These are phyloP conservation scores for Lochmaea capreae DNA, from an alignment of 2,888 invertebrate genomes.

Conservation along the genomic window DNA sequence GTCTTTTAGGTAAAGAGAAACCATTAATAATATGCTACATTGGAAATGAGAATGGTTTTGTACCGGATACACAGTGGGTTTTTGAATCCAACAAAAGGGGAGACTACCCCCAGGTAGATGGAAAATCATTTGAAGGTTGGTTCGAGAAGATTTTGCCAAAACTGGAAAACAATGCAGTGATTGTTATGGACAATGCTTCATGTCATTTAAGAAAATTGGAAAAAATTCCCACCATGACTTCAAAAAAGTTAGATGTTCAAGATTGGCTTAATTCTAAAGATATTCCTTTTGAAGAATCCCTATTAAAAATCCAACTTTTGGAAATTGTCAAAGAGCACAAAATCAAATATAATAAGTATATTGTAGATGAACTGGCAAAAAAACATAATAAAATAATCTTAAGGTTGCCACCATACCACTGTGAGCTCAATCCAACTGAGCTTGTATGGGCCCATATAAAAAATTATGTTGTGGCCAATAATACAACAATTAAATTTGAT, in stretches of 20 bases:
- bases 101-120: constrained; percentile 28
- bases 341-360: neutral
- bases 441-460: no score
- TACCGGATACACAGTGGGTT: neutral
- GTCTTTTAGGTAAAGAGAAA: neutral
- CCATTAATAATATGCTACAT: neutral
- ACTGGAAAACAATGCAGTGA: constrained; percentile 38
- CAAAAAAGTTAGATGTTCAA: constrained; percentile 45
- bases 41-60: neutral
- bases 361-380: neutral
- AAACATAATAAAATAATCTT: neutral
- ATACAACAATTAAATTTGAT: no score
- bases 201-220: constrained; percentile 36
- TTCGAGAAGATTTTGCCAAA: constrained; percentile 42
- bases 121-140: constrained; percentile 33
- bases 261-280: constrained; percentile 48
- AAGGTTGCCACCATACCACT: no score
- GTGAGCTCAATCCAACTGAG: no score
- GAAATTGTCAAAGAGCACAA: constrained; percentile 43
- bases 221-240: constrained; percentile 36
- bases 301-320: constrained; percentile 48
- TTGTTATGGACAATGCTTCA: constrained; percentile 46
- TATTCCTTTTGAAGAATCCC: constrained; percentile 46
- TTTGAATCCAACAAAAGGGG: constrained; percentile 8
- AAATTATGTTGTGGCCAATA: no score